Percentiles rank a stretch among this genome's conserved stretches.
phyloP scores from a whole-genome alignment of 2,888 invertebrate species.

The Mechanitis messenoides region DNA sequence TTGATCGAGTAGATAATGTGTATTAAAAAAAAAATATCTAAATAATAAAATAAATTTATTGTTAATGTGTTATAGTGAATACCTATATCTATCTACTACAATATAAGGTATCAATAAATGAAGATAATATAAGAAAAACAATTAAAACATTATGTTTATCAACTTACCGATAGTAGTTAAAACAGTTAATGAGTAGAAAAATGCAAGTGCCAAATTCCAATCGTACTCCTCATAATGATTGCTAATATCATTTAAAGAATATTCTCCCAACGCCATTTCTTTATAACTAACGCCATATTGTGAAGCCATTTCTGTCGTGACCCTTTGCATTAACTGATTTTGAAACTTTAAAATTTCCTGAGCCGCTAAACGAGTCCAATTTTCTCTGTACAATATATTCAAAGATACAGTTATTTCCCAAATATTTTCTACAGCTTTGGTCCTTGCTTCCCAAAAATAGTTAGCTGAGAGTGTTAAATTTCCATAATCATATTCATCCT shows the following conservation, averaged over 20 bases:
- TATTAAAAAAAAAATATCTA: too few species aligned
- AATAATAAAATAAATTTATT: too few species aligned
- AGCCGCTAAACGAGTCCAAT: slow-evolving; percentile 90
- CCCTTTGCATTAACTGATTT: slow-evolving; percentile 86
- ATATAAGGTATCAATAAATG: too few species aligned
- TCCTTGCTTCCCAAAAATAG: slow-evolving; percentile 72
- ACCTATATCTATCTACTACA: too few species aligned
- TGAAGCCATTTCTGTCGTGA: slow-evolving; percentile 85
- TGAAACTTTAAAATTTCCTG: slow-evolving; percentile 88
- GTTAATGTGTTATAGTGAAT: too few species aligned
- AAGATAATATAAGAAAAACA: background rate
- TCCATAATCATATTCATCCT: slow-evolving; percentile 61
- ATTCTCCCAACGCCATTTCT: slow-evolving; percentile 73
- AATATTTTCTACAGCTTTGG: slow-evolving; percentile 87
- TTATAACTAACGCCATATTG: slow-evolving; percentile 74
- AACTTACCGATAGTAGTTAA: slow-evolving; percentile 92
- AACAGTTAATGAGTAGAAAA: slow-evolving; percentile 95
- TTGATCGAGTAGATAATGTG: too few species aligned
- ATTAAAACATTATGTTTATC: slow-evolving; percentile 8
- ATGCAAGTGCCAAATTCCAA: slow-evolving; percentile 93
- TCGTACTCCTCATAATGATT: slow-evolving; percentile 80
- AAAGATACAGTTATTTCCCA: slow-evolving; percentile 93
- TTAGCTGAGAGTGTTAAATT: slow-evolving; percentile 65
- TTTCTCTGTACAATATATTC: slow-evolving; percentile 91
- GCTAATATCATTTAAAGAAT: slow-evolving; percentile 54